Base-by-base conservation (phyloP, 2,888 invertebrate species). In the Epiblema foenella region DNA sequence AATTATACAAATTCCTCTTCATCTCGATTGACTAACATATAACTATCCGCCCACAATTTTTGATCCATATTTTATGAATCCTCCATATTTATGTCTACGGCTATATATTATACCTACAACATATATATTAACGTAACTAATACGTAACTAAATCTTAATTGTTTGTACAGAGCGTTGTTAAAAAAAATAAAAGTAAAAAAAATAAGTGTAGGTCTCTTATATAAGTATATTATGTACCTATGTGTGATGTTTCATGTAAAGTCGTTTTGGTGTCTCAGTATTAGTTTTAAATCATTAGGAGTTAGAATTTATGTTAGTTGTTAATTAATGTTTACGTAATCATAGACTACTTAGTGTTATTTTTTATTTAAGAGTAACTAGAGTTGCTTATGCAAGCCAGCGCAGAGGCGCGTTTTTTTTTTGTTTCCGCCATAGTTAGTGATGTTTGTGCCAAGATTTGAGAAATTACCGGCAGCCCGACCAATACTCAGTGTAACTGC, bases 251-350 rank as follows among this genome's bases (percentile, higher is more conserved):
- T 80, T 74, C 75, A 75, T 83, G 84, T 88, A 81, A 83, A 87
- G 83, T 85, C 81, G 80, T 78, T 80, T 88, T 79, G 82, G 83
- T 89, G 83, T 88, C 84, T 84, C 89, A 91, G 90, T 91, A 90
- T 91, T 92, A 89, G 89, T 88, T 89, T 87, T 88, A 89, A 90
- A 89, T 89, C 85, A 83, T 79, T 90, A 90, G 90, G 83, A 84
- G 87, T 89, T 90, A 89, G 85, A 86, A 80, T 87, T 91, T 91
- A 89, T 90, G 88, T 91, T 91, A 91, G 91, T 88, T 80, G 89
- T 90, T 91, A 90, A 88, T 90, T 91, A 89, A 85, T 90, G 84
- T 90, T 89, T 91, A 91, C 84, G 79, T 89, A 85, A 84, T 77
- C 78, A 84, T 84, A 85, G 80, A 80, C 77, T 88, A 69, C 42